Evolutionary conservation across 2,888 invertebrate species (phyloP).

Genomic region (Aleiodes leptofemur): DNA sequence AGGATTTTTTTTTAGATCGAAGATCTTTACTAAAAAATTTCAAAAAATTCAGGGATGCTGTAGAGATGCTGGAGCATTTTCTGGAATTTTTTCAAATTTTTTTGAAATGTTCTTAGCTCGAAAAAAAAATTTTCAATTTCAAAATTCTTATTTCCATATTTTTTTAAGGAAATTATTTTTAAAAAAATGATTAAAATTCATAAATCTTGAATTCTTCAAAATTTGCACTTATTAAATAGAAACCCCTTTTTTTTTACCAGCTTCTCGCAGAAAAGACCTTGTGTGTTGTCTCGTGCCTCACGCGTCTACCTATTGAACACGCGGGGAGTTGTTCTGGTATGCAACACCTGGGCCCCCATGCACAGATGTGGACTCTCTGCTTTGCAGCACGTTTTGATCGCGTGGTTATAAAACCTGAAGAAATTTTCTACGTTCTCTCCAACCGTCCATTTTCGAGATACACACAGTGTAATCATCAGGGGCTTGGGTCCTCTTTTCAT

Average conservation of each 20-base stretch:
- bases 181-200: neutral
- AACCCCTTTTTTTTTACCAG: neutral
- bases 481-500: constrained; percentile 9
- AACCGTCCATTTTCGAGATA: constrained; percentile 14
- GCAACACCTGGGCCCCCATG: constrained; percentile 33
- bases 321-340: constrained; percentile 32
- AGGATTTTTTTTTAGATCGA: no score
- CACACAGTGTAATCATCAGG: neutral
- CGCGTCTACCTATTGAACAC: constrained; percentile 21
- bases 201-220: neutral
- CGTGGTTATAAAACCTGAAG: constrained; percentile 20
- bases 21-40: no score
- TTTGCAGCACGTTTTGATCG: constrained; percentile 17
- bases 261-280: neutral
- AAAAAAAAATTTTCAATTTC: no score
- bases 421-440: constrained; percentile 7
- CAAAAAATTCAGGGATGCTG: no score
- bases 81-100: no score
- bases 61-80: no score
- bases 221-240: constrained; percentile 16
- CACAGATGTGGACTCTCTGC: constrained; percentile 15
- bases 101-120: no score
- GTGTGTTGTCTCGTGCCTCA: constrained; percentile 29
- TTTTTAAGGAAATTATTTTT: no score
- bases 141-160: no score